Base-by-base conservation (phyloP, 1,140 invertebrate species). In the Sarcophaga bullata region DNA sequence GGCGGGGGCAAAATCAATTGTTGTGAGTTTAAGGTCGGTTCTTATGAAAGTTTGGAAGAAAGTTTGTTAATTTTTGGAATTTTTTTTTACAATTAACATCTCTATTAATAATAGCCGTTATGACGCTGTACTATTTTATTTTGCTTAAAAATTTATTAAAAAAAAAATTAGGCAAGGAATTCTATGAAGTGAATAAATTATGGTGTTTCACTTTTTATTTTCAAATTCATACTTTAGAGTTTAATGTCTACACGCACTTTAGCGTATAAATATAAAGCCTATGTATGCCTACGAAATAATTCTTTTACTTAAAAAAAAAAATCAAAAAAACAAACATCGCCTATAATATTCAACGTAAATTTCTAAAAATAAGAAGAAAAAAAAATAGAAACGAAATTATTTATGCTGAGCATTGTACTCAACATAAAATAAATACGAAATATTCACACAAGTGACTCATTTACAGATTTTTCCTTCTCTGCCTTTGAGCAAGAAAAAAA, bases 231-330 rank as follows among this genome's bases (percentile, higher is more conserved):
- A 68, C 62, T 25, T 17, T 25, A 37, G 4, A 68, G 10, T 68
- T 68, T 68, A 68, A 68, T 68, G 62, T 68, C 62, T 68, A 68
- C 62, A 68, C 62, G n/a, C 62, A 68, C 62, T 68, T 68, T 68
- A 68, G n/a, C 62, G 17, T 68, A 68, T 9, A 68, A 68, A 68
- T 9, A 25, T n/a, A 37, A n/a, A 58, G 15, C 54, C 7, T 58
- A 58, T 9, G 17, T 19, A 7, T 68, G 19, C 62, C 62, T 37
- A 37, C 1, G 25, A 37, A 37, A 68, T 68, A 68, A 68, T 19
- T 68, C 25, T 37, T 37, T 37, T 68, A 19, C 19, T 19, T 19
- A 25, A 17, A 19, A 13, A 58, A n/a, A 58, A 15, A 58, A n/a
- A 58, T 13, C 1, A 58, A 58, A 58, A n/a, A n/a, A n/a, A n/a